These are phyloP conservation scores for Philonicus albiceps DNA, from an alignment of 2,888 invertebrate genomes.

Conservation along the genomic window DNA sequence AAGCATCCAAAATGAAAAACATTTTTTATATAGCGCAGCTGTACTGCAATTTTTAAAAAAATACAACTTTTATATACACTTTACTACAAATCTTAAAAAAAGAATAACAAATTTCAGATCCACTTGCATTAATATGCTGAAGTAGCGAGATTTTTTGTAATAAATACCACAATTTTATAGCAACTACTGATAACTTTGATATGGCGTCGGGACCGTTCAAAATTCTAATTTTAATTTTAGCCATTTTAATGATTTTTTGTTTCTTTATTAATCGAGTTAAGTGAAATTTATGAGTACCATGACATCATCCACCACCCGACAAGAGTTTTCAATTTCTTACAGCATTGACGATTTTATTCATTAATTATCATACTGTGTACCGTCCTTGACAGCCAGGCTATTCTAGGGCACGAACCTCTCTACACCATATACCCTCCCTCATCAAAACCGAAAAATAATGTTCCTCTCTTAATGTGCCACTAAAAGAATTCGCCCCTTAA, in stretches of 20 bases:
- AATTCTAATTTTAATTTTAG: neutral
- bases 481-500: neutral
- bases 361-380: neutral
- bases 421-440: neutral
- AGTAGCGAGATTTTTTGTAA: neutral
- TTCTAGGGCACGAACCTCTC: neutral
- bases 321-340: neutral
- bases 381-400: neutral
- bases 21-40: conserved; percentile 15
- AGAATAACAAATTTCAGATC: neutral
- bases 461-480: conserved; percentile 2
- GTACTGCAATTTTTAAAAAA: neutral
- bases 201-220: neutral
- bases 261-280: neutral
- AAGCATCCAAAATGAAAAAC: neutral
- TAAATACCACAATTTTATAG: neutral
- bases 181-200: neutral
- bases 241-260: neutral
- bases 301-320: neutral
- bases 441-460: neutral
- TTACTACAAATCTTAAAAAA: neutral
- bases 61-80: neutral
- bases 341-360: neutral
- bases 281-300: neutral
- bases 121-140: neutral